Evolutionary conservation across 1,140 invertebrate species (phyloP), one percentile per base, ranked within the genome.

Genomic region (Drosophila murphyi): DNA sequence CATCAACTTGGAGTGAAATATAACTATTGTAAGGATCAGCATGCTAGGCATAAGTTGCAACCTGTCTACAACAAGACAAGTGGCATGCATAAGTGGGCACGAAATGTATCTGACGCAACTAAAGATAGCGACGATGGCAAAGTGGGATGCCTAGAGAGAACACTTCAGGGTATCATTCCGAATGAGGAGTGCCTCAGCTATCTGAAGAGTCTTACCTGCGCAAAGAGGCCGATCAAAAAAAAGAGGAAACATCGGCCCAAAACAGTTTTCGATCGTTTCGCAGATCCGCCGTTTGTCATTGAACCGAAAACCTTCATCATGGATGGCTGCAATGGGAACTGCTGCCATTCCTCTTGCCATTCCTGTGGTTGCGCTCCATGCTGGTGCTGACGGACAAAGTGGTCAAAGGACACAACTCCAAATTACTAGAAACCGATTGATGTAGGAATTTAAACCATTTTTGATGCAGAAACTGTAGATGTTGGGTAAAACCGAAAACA

Each of bases 271-370:
- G 59, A 83, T 56, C 59, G 85, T 0, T 88, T 80, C 31, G 70
- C 73, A 6, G 48, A 4, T 71, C 79, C 83, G 0, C 82, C 83
- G 0, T 56, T 59, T n/a, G 61, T 80, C 10, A 43, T 82, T 0
- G 71, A 80, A 47, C 85, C 83, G 0, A 77, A 60, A 29, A 48
- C 65, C 0, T 37, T n/a, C 12, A 55, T 39, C 2, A 43, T 56
- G 0, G 39, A 62, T 0, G 57, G 12, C 10, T 28, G 35, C 47
- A 35, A 12, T 10, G 37, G 29, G 4, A 65, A 28, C 37, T 31
- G 41, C 41, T 45, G 39, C 20, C 3, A 10, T 31, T 5, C 56
- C 5, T 47, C 41, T 12, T 34, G 45, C 28, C 3, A 32, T 37
- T 3, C 41, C 10, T 50, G 41, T 6, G 31, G 45, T 12, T 34